A percentile compares a stretch with the other conserved stretches of the same genome.
Conservation (phyloP, 2,888 invertebrate species). For the Mystacides longicornis region DNA sequence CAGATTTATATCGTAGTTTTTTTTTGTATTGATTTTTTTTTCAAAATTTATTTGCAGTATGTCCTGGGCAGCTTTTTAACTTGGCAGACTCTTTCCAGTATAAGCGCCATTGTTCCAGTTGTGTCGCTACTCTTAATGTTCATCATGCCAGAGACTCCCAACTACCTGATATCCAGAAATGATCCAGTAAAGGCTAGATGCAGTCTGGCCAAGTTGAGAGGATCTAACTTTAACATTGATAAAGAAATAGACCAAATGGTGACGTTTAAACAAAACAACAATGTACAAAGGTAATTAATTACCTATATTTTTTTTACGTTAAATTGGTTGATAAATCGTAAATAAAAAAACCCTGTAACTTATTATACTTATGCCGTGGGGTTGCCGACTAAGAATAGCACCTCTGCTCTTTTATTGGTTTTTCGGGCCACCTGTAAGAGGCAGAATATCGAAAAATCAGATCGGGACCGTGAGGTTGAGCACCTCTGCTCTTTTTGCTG, state of each 20-base stretch:
- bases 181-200: constrained; percentile 52
- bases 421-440: too few relatives aligned
- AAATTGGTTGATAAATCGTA: too few relatives aligned
- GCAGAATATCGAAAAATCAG: too few relatives aligned
- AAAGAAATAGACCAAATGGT: constrained; percentile 55
- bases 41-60: constrained; percentile 40
- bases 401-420: too few relatives aligned
- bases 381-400: too few relatives aligned
- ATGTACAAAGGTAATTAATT: constrained; percentile 50
- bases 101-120: constrained; percentile 55
- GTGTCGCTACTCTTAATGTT: constrained; percentile 53
- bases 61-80: constrained; percentile 51
- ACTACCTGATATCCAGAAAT: constrained; percentile 57
- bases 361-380: too few relatives aligned
- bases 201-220: constrained; percentile 52
- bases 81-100: constrained; percentile 58
- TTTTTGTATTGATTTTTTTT: too few relatives aligned
- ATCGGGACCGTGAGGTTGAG: too few relatives aligned
- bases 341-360: too few relatives aligned
- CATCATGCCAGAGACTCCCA: constrained; percentile 64
- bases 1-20: too few relatives aligned
- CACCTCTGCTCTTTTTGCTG: too few relatives aligned
- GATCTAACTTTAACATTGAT: constrained; percentile 54
- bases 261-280: constrained; percentile 55
- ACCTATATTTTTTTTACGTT: too few relatives aligned